Evolutionary conservation across 2,888 invertebrate species (phyloP).

Genomic region (Diaprepes abbreviatus): DNA sequence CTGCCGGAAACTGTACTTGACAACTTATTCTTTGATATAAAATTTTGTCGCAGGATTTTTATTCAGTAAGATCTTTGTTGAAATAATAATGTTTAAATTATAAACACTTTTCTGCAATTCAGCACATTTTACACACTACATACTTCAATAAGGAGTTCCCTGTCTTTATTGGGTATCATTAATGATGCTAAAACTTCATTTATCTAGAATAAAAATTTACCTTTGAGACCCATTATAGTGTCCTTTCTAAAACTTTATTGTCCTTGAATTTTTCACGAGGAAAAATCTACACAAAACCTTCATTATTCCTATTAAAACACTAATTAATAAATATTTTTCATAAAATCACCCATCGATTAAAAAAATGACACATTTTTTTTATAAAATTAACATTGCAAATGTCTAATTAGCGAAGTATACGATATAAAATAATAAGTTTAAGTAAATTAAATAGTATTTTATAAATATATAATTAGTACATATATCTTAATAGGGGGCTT

Average conservation of each 20-base stretch:
- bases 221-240: too few relatives aligned
- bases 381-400: conserved; percentile 29
- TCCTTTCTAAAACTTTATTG: too few relatives aligned
- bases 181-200: too few relatives aligned
- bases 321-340: conserved; percentile 1
- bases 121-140: too few relatives aligned
- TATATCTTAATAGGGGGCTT: conserved; percentile 38
- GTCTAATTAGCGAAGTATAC: conserved; percentile 14
- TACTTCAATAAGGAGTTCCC: too few relatives aligned
- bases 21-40: conserved; percentile 23
- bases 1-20: conserved; percentile 32
- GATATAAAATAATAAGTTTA: conserved; percentile 22
- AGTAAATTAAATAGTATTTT: conserved; percentile 14
- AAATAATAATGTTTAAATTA: too few relatives aligned
- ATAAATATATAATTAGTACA: conserved; percentile 11
- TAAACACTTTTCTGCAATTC: too few relatives aligned
- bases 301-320: not conserved
- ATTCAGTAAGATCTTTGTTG: too few relatives aligned
- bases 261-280: not conserved
- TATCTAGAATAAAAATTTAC: too few relatives aligned
- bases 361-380: conserved; percentile 12
- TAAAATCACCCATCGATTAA: conserved; percentile 1
- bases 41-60: not conserved
- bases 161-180: too few relatives aligned
- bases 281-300: conserved; percentile 2